Base-by-base conservation (phyloP, 2,113 vertebrate genomes). In the Sturnus vulgaris region DNA sequence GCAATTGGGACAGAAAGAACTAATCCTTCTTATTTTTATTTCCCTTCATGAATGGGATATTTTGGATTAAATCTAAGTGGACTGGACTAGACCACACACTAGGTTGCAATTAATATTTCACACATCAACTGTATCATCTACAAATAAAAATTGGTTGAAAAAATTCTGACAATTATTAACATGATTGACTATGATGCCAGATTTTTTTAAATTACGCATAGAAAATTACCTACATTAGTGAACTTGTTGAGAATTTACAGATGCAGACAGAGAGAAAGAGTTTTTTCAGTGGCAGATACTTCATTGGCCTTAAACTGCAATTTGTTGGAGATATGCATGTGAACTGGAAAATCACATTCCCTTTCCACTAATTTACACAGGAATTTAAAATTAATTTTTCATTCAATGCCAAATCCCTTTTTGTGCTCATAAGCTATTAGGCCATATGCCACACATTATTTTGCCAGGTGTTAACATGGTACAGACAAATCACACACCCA, bases 381-480 rank as follows among this genome's bases (percentile, higher is more conserved):
- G 20, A 95, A 84, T 87, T 88, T 60, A 33, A 89, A 91, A 78
- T 82, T 71, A 88, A 60, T 81, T 92, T 93, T 82, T 95, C 53
- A 89, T 79, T 53, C 46, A 85, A 72, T 61, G 30, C n/a, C 53
- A 91, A 88, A 72, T 79, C 73, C 57, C 37, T 93, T 60, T 87
- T 49, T 86, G 49, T 75, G 25, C 60, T 93, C n/a, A 68, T 64
- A 89, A 70, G 22, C 70, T 64, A 65, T 88, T 79, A 89, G 65
- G 73, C 80, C 65, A 88, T 92, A 94, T 94, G 90, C 35, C 82
- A 84, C 83, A 39, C 13, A 24, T 65, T 85, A 69, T 84, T 97
- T 92, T 93, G 53, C 65, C 83, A 91, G 84, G 49, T 79, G 53
- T 66, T 92, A 75, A 64, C 28, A 56, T 15, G 18, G 23, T 82